A percentile compares a stretch with the other conserved stretches of the same genome.
phyloP scores from a whole-genome alignment of 2,113 vertebrate genomes.

The Coreoperca whiteheadi region DNA sequence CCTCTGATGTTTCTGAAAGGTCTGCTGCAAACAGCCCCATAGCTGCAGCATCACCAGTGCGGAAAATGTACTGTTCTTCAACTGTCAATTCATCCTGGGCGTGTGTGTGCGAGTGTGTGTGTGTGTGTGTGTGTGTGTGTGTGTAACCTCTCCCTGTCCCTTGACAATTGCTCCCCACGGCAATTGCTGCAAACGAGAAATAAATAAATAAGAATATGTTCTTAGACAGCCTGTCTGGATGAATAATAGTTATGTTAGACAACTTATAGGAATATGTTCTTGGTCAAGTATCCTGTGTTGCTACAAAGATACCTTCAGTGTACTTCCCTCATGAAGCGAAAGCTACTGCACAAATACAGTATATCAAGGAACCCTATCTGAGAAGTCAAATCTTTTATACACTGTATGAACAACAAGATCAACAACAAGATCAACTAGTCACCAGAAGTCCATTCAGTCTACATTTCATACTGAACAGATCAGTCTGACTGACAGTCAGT shows the following conservation, averaged over 20 bases:
- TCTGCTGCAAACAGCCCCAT: constrained; percentile 18
- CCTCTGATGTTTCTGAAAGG: constrained; percentile 19
- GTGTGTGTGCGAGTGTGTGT: constrained; percentile 7
- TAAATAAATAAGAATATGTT: constrained; percentile 26
- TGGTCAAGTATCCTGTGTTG: not conserved
- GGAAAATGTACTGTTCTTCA: constrained; percentile 35
- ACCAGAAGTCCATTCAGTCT: not conserved
- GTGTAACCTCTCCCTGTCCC: not conserved
- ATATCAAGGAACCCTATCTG: not conserved
- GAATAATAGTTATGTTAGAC: constrained; percentile 20
- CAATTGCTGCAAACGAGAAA: constrained; percentile 24
- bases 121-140: constrained; percentile 27
- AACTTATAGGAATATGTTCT: constrained; percentile 7
- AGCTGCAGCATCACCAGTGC: constrained; percentile 22
- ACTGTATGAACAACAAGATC: not conserved
- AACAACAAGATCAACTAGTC: not conserved
- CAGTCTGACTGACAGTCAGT: no score
- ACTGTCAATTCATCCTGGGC: constrained; percentile 18
- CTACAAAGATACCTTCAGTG: not conserved
- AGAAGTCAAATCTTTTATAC: not conserved
- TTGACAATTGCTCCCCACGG: not conserved
- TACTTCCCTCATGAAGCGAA: not conserved
- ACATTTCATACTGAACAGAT: no score
- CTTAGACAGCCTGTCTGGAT: constrained; percentile 32
- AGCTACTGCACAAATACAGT: not conserved